Percentiles rank a stretch among this genome's conserved stretches.
Evolutionary conservation across 2,113 vertebrate species (phyloP).

Genomic region (Glaucomys volans): DNA sequence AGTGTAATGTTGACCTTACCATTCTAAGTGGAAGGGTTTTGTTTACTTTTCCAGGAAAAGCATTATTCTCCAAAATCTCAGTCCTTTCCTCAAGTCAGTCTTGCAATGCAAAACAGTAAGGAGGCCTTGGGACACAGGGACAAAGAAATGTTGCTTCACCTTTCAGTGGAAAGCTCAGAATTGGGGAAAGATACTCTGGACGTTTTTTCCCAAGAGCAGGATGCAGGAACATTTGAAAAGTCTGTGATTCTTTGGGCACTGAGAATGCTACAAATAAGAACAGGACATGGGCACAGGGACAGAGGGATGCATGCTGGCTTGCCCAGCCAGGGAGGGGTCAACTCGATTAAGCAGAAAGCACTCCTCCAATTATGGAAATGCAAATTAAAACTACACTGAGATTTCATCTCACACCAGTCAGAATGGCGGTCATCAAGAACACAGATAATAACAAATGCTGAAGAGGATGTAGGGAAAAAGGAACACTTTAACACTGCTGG

Average conservation of each 20-base stretch:
- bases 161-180: background rate
- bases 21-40: background rate
- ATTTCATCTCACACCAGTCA: too few relatives aligned
- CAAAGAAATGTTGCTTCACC: background rate
- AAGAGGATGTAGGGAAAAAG: too few relatives aligned
- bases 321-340: too few relatives aligned
- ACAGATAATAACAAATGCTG: too few relatives aligned
- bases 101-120: background rate
- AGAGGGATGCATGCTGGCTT: background rate
- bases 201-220: background rate
- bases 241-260: background rate
- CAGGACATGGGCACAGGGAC: too few relatives aligned
- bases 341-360: background rate
- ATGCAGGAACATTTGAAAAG: background rate
- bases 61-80: background rate
- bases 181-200: background rate
- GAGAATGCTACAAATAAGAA: background rate
- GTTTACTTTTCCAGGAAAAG: background rate
- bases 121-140: background rate
- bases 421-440: too few relatives aligned
- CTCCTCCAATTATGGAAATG: too few relatives aligned
- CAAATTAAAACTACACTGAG: too few relatives aligned
- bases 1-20: too few relatives aligned
- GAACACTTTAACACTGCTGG: too few relatives aligned
- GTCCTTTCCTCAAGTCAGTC: background rate